A percentile compares a stretch with the other conserved stretches of the same genome.
phyloP scores from a whole-genome alignment of 92 coral and sea anemone species.

The Epizoanthus scotinus region DNA sequence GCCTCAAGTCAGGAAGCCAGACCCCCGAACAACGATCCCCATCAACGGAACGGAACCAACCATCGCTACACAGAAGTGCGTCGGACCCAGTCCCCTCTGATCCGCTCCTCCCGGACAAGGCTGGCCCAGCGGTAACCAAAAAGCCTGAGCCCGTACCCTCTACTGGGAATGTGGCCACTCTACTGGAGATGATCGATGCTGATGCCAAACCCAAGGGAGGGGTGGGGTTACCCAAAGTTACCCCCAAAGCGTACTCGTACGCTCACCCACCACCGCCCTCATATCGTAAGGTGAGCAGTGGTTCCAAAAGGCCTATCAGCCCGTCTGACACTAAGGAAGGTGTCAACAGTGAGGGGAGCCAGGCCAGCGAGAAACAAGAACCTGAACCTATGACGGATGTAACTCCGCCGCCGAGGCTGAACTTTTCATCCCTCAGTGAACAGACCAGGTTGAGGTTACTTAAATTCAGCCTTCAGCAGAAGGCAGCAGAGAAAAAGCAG shows the following conservation, averaged over 20 bases:
- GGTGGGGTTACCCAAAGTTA: slow-evolving; percentile 54
- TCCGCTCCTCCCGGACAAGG: slow-evolving; percentile 61
- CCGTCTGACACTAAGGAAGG: slow-evolving; percentile 64
- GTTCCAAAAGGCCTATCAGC: slow-evolving; percentile 57
- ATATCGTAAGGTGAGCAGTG: slow-evolving; percentile 68
- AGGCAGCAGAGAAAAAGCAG: slow-evolving; percentile 87
- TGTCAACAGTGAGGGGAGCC: slow-evolving; percentile 41
- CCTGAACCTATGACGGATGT: slow-evolving; percentile 19
- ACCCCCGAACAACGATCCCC: slow-evolving; percentile 64
- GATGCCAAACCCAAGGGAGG: slow-evolving; percentile 65
- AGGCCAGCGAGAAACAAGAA: slow-evolving; percentile 53
- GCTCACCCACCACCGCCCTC: slow-evolving; percentile 99
- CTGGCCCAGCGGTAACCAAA: slow-evolving; percentile 43
- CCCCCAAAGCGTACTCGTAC: slow-evolving; percentile 89
- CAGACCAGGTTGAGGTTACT: slow-evolving; percentile 82
- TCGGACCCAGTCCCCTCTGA: slow-evolving; percentile 50
- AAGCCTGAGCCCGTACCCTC: slow-evolving; percentile 47
- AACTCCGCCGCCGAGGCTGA: slow-evolving; percentile 50
- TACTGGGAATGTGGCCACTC: slow-evolving; percentile 45
- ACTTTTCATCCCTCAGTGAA: slow-evolving; percentile 83
- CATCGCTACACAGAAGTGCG: background rate
- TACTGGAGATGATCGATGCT: slow-evolving; percentile 49
- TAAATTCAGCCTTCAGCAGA: slow-evolving; percentile 84
- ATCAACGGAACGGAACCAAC: slow-evolving; percentile 52
- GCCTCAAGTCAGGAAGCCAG: slow-evolving; percentile 57